Base-by-base conservation (phyloP, 2,113 vertebrate genomes). In the Neolamprologus fasciatus region DNA sequence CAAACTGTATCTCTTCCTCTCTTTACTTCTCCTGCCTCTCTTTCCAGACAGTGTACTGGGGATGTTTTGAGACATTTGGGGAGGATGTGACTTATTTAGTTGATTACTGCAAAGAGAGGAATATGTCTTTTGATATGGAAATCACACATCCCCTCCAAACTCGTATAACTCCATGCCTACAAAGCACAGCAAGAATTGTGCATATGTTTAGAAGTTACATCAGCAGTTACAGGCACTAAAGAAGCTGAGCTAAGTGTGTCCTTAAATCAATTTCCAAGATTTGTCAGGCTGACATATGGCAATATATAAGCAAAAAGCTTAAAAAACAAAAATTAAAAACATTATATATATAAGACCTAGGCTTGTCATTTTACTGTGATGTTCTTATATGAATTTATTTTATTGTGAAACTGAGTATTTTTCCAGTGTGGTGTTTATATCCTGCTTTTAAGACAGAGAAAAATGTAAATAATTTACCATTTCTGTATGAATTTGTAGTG, bases 61-160 rank as follows among this genome's bases (percentile, higher is more conserved):
- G 28, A 58, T 4, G 28, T 57, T 80, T 45, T 9, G 23, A 45
- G 47, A 84, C 45, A 82, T 89, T 91, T 81, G 51, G 85, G 42
- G 53, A 86, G 2, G n/a, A 55, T 61, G 37, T n/a, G 51, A 53
- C 76, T 78, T 78, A 68, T 91, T 76, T 73, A 81, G 37, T 13
- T 37, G 90, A 93, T 92, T 89, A 91, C 40, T 86, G 68, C 71
- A 50, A 76, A 1, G 16, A 51, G 73, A 33, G 45, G 45, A 78
- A 78, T 51, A 51, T 31, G 47, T 31, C 73, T 78, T 78, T 78
- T 78, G 73, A 78, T 78, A 78, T 89, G 90, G 71, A 92, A 93
- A 89, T 91, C 50, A 13, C 76, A 33, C 85, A 61, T 83, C 57
- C 54, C 33, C 58, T 71, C 80, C 53, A 35, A 92, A 82, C 26